Percentiles rank a stretch among this genome's conserved stretches.
These are phyloP conservation scores for Nomada fucata DNA, from an alignment of 2,888 invertebrate genomes.

Conservation along the genomic window DNA sequence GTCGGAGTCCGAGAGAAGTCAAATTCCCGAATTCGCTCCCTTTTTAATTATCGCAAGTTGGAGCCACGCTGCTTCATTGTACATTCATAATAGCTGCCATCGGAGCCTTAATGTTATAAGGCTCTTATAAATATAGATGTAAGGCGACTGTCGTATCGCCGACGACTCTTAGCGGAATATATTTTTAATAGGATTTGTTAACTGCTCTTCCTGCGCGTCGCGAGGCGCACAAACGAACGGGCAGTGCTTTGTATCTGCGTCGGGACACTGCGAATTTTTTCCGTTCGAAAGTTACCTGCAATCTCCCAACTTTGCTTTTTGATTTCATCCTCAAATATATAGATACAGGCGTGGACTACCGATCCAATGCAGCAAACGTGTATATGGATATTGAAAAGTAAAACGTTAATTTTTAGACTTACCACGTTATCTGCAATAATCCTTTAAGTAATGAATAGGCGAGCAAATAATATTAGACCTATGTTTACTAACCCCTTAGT, in stretches of 20 bases:
- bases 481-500: too few species aligned
- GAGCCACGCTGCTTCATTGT: constrained; percentile 58
- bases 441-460: too few species aligned
- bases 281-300: not conserved
- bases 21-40: constrained; percentile 54
- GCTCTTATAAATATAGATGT: constrained; percentile 75
- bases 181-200: constrained; percentile 78
- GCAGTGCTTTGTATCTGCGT: not conserved
- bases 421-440: too few species aligned
- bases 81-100: constrained; percentile 64
- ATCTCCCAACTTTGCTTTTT: constrained; percentile 7
- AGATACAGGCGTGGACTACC: too few species aligned
- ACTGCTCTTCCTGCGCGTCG: constrained; percentile 50
- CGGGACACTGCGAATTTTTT: not conserved
- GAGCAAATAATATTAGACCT: too few species aligned
- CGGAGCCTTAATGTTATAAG: constrained; percentile 72
- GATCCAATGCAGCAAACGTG: too few species aligned
- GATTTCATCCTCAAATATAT: not conserved
- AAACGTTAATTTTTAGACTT: too few species aligned
- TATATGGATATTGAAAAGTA: too few species aligned
- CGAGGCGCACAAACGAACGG: not conserved
- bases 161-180: constrained; percentile 44
- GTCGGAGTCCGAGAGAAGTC: constrained; percentile 9
- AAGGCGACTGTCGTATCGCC: constrained; percentile 36
- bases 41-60: constrained; percentile 62